Evolutionary conservation across 2,113 vertebrate species (phyloP).

Genomic region (Aythya baeri): DNA sequence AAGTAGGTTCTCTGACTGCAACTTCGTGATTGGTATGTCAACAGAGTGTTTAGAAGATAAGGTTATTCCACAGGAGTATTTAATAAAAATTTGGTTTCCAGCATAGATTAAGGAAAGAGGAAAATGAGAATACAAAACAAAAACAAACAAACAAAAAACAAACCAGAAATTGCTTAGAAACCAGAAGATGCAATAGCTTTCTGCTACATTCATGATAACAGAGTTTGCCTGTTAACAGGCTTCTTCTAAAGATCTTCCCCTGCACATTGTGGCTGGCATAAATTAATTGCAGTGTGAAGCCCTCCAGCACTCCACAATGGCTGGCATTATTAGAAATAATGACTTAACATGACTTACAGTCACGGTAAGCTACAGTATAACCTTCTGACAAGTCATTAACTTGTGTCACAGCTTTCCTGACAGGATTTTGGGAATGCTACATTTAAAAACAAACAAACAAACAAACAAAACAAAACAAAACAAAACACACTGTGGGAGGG

Average conservation of each 20-base stretch:
- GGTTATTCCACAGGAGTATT: neutral
- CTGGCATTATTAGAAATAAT: neutral
- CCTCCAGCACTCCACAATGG: neutral
- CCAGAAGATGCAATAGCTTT: neutral
- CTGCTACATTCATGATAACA: neutral
- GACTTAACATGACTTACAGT: neutral
- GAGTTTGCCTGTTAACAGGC: neutral
- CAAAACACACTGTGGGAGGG: neutral
- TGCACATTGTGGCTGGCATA: neutral
- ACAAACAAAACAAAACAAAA: neutral
- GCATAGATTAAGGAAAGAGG: neutral
- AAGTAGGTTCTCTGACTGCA: neutral
- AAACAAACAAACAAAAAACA: neutral
- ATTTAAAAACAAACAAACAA: neutral
- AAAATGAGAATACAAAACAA: neutral
- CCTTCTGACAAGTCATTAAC: slow-evolving; percentile 7
- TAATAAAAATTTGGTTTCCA: neutral
- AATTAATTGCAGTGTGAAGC: neutral
- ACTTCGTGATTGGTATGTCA: neutral
- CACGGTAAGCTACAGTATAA: neutral
- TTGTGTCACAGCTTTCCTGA: neutral
- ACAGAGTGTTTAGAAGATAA: neutral
- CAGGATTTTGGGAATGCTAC: neutral
- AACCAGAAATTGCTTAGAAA: neutral
- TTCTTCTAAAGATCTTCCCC: neutral